Conservation (phyloP, 2,888 invertebrate genomes). For the Clusia tigrina region DNA sequence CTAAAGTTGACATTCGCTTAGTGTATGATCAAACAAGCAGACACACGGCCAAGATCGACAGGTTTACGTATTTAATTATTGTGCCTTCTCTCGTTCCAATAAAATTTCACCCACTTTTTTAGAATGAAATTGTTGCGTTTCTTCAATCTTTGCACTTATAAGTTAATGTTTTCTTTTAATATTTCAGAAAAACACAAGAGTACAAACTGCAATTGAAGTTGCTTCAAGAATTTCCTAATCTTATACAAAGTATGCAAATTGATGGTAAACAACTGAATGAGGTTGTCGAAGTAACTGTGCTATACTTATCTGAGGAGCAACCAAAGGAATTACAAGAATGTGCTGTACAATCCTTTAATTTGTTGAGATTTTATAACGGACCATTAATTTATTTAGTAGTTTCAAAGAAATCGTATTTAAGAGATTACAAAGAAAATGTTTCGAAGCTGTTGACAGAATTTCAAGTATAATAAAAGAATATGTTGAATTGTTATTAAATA, state of each 20-base stretch:
- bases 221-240: constrained; percentile 47
- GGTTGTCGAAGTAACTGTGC: constrained; percentile 46
- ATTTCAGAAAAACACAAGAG: constrained; percentile 56
- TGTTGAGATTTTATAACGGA: constrained; percentile 49
- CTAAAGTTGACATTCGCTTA: no score
- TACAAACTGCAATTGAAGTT: constrained; percentile 59
- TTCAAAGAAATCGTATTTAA: constrained; percentile 47
- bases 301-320: constrained; percentile 54
- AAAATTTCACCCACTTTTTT: background rate
- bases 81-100: no score
- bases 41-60: no score
- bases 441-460: constrained; percentile 39
- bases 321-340: constrained; percentile 51
- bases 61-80: no score
- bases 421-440: constrained; percentile 50
- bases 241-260: constrained; percentile 55
- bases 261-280: constrained; percentile 57
- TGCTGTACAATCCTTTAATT: constrained; percentile 48
- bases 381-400: constrained; percentile 58
- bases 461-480: no score
- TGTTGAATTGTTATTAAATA: constrained; percentile 22
- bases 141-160: background rate
- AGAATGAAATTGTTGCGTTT: background rate
- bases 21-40: no score
- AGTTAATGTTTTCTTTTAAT: constrained; percentile 6